Evolutionary conservation across 2,113 vertebrate species (phyloP), one percentile per base, ranked within the genome.

Genomic region (Chamaea fasciata): DNA sequence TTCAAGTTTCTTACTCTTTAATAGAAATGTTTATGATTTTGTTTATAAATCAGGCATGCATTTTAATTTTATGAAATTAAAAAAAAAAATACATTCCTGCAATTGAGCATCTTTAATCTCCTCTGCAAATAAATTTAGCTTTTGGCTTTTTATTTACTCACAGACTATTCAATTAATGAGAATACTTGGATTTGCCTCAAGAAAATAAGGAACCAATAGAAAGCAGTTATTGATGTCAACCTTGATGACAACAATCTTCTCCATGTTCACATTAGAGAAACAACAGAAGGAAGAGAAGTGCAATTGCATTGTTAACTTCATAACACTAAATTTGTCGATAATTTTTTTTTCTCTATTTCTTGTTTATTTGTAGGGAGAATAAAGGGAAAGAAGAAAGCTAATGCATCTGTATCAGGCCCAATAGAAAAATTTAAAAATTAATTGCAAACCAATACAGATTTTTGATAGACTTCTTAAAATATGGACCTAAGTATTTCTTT

Each of bases 221-320:
- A 94, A 85, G 23, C 3, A 52, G 15, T 68, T 17, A 71, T 19
- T 55, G 53, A 75, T 49, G 37, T 5, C 26, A 79, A 12, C 30
- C 42, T 65, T 82, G 26, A 85, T 31, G 17, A 71, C 12, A 81
- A 27, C 6, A 15, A 39, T 50, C 11, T 55, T 69, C 10, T n/a
- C 15, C 68, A 46, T 33, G 14, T 71, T 39, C 49, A 7, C 53
- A 39, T 62, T 49, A 67, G 60, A 79, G 82, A 85, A 42, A 19
- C 2, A 6, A 33, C n/a, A 63, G 28, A 37, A 75, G 19, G 74
- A 49, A 63, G 37, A 22, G 37, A 85, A 87, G 30, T 0, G 0
- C 18, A 52, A 46, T 13, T 57, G 21, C 5, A n/a, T 5, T 73
- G n/a, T 55, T 84, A 73, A 26, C 1, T 5, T 13, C n/a, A 7